Conservation (phyloP, 2,888 invertebrate genomes). For the Brachylomia viminalis region DNA sequence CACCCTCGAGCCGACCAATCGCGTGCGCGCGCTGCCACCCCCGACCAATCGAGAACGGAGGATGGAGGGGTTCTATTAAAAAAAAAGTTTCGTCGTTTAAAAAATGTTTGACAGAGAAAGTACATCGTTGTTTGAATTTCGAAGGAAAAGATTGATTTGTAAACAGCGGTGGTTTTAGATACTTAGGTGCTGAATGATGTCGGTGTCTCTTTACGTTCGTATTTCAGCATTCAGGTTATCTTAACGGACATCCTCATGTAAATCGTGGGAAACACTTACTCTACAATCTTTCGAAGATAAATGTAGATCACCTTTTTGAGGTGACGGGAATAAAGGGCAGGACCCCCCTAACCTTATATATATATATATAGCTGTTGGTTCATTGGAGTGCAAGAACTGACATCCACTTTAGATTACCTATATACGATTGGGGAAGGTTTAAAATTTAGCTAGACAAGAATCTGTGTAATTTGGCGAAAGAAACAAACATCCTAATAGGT, state of each 20-base stretch:
- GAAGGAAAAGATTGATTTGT: conserved; percentile 61
- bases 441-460: neutral
- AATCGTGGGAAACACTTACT: conserved; percentile 30
- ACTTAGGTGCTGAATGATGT: conserved; percentile 7
- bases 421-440: neutral
- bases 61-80: conserved; percentile 66
- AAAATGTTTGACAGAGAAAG: conserved; percentile 66
- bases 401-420: neutral
- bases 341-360: neutral
- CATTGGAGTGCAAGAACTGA: neutral
- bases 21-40: conserved; percentile 71
- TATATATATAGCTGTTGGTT: neutral
- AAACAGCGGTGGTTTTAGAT: conserved; percentile 48
- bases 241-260: conserved; percentile 25
- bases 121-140: conserved; percentile 61
- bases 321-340: neutral
- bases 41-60: conserved; percentile 64
- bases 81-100: conserved; percentile 68
- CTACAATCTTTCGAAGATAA: neutral
- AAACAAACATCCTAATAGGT: neutral
- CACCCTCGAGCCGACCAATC: conserved; percentile 78
- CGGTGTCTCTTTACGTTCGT: conserved; percentile 25
- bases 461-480: neutral
- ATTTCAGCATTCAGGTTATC: conserved; percentile 30
- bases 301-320: neutral